These are phyloP conservation scores for Copidosoma aretas DNA, from an alignment of 2,888 invertebrate species.

Conservation along the genomic window DNA sequence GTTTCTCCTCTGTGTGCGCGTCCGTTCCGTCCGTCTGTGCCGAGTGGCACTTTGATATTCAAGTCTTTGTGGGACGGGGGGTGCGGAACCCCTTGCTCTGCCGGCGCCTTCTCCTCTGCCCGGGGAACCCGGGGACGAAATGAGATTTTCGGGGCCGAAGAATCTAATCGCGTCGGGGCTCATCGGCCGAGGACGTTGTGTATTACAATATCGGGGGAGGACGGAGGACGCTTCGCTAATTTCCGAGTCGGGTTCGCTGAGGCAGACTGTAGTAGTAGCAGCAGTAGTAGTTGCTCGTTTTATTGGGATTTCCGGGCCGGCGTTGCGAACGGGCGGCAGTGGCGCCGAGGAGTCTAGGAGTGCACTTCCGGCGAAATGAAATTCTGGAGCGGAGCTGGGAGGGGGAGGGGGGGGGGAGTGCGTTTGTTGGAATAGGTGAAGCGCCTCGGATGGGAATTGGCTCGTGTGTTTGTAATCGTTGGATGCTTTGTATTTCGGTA, in stretches of 20 bases:
- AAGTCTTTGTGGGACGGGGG: slow-evolving; percentile 6
- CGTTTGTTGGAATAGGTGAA: too few species aligned
- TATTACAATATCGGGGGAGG: slow-evolving; percentile 20
- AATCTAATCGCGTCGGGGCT: slow-evolving; percentile 21
- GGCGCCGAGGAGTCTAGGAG: slow-evolving; percentile 23
- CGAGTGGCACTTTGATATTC: slow-evolving; percentile 35
- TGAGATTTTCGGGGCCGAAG: slow-evolving; percentile 28
- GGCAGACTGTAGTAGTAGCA: too few species aligned
- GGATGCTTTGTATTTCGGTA: too few species aligned
- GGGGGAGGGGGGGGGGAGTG: background rate
- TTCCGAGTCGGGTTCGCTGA: too few species aligned
- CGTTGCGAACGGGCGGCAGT: too few species aligned
- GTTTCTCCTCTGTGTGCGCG: background rate
- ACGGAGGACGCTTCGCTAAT: background rate
- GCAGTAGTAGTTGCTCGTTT: too few species aligned
- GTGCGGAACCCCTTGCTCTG: too few species aligned
- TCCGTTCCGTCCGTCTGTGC: background rate
- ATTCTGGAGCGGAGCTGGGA: slow-evolving; percentile 18
- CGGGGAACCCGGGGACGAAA: slow-evolving; percentile 15
- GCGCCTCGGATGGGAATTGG: too few species aligned
- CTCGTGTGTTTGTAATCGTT: too few species aligned
- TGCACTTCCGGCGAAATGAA: slow-evolving; percentile 28
- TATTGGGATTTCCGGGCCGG: too few species aligned
- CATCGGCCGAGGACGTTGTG: slow-evolving; percentile 2
- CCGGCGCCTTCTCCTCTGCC: background rate